phyloP scores from a whole-genome alignment of 2,797 vertebrate species.

The Gallinago stenura region DNA sequence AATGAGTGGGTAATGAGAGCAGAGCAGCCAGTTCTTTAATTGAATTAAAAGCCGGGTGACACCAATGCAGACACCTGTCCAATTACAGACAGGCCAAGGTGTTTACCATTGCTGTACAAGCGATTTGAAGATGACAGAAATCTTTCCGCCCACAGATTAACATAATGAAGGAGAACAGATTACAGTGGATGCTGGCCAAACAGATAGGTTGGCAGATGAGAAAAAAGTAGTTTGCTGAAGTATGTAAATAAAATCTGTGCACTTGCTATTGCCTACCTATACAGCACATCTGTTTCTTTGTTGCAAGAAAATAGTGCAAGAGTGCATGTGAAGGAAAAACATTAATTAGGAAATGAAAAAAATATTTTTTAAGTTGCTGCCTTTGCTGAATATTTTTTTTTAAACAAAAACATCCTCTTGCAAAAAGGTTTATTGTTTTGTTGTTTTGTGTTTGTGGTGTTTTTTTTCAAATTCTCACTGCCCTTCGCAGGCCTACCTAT shows the following conservation, averaged over 20 bases:
- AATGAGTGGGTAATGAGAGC: constrained; percentile 93
- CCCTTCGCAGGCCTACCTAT: background rate
- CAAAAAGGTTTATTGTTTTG: background rate
- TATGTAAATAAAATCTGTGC: constrained; percentile 71
- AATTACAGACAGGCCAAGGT: constrained; percentile 89
- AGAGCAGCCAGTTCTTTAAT: constrained; percentile 93
- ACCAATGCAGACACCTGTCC: constrained; percentile 88
- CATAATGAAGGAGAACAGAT: constrained; percentile 91
- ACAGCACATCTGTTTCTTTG: constrained; percentile 37
- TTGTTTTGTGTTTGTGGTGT: background rate
- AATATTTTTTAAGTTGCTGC: background rate
- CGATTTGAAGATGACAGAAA: constrained; percentile 86
- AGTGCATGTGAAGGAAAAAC: background rate
- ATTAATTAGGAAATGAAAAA: background rate
- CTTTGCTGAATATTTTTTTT: background rate
- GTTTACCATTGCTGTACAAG: constrained; percentile 87
- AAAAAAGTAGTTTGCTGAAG: constrained; percentile 71
- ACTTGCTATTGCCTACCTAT: constrained; percentile 35
- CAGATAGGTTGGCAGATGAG: constrained; percentile 83
- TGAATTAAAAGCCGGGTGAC: constrained; percentile 96
- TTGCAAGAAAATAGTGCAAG: background rate
- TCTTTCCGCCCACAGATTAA: constrained; percentile 91
- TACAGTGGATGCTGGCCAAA: constrained; percentile 86
- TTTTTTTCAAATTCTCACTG: background rate
- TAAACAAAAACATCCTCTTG: background rate